These are phyloP conservation scores for Steinernema scapterisci DNA, from an alignment of 2,888 invertebrate genomes.

Conservation along the genomic window DNA sequence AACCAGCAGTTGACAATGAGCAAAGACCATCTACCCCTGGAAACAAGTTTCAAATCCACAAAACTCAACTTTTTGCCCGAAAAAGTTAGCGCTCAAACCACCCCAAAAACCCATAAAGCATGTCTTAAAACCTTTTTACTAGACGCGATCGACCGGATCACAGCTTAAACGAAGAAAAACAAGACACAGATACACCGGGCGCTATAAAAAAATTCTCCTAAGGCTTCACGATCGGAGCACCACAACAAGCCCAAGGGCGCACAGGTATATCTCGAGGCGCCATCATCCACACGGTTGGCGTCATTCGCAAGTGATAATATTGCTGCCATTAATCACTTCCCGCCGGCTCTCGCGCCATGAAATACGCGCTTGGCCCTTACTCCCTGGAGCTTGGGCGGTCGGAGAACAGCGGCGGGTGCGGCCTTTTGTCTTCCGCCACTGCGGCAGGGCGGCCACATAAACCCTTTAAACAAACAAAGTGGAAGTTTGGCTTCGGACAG, in stretches of 20 bases:
- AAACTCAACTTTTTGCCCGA: no score
- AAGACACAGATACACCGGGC: not conserved
- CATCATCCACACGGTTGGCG: slow-evolving; percentile 28
- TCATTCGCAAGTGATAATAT: slow-evolving; percentile 30
- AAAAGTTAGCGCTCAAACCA: no score
- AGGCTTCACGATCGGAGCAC: not conserved
- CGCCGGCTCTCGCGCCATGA: not conserved
- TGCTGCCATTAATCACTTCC: slow-evolving; percentile 24
- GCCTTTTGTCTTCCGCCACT: not conserved
- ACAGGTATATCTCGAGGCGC: slow-evolving; percentile 4
- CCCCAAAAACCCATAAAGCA: no score
- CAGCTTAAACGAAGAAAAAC: not conserved
- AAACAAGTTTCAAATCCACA: no score
- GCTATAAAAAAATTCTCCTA: not conserved
- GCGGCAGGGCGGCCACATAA: not conserved
- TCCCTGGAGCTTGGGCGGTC: not conserved
- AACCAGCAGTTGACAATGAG: no score
- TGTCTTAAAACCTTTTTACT: no score
- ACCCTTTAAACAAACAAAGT: slow-evolving; percentile 6
- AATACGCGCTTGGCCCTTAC: no score
- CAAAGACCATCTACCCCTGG: no score
- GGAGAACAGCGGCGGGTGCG: not conserved
- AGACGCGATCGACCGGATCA: not conserved
- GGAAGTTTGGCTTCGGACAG: no score
- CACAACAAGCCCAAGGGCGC: not conserved